Percentiles rank a stretch among this genome's conserved stretches.
Evolutionary conservation across 2,888 invertebrate species (phyloP).

Genomic region (Eilema caniola): DNA sequence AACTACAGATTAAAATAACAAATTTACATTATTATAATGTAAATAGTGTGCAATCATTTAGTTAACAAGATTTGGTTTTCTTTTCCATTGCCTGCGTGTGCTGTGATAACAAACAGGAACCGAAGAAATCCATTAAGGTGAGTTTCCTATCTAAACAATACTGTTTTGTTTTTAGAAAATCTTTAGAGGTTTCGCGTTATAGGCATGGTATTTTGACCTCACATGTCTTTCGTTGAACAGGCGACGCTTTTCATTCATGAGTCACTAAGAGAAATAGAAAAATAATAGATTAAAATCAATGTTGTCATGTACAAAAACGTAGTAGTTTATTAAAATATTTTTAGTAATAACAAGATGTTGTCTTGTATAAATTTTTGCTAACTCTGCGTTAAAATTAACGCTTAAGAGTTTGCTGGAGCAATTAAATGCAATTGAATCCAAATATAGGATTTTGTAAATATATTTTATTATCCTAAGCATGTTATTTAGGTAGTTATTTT

Average conservation of each 20-base stretch:
- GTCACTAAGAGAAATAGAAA: not conserved
- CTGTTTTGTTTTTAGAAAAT: constrained; percentile 3
- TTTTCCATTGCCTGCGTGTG: constrained; percentile 70
- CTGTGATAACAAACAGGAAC: constrained; percentile 74
- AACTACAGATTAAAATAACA: constrained; percentile 5
- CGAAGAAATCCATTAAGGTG: constrained; percentile 83
- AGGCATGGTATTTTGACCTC: constrained; percentile 7
- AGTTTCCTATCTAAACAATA: constrained; percentile 48
- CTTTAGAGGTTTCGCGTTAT: constrained; percentile 1
- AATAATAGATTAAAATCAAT: not conserved
- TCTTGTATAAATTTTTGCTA: constrained; percentile 7
- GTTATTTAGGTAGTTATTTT: constrained; percentile 50
- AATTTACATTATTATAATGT: constrained; percentile 12
- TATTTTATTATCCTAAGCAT: constrained; percentile 42
- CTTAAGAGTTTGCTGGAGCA: constrained; percentile 25
- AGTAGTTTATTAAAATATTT: not conserved
- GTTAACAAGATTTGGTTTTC: constrained; percentile 55
- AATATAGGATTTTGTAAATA: constrained; percentile 24
- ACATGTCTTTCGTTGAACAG: not conserved
- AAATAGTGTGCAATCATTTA: constrained; percentile 32
- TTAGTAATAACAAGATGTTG: constrained; percentile 13
- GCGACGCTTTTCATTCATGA: not conserved
- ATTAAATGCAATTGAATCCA: constrained; percentile 8
- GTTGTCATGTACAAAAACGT: constrained; percentile 1
- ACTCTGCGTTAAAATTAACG: constrained; percentile 28